phyloP scores from a whole-genome alignment of 2,888 invertebrate species.

The Netelia inedita region DNA sequence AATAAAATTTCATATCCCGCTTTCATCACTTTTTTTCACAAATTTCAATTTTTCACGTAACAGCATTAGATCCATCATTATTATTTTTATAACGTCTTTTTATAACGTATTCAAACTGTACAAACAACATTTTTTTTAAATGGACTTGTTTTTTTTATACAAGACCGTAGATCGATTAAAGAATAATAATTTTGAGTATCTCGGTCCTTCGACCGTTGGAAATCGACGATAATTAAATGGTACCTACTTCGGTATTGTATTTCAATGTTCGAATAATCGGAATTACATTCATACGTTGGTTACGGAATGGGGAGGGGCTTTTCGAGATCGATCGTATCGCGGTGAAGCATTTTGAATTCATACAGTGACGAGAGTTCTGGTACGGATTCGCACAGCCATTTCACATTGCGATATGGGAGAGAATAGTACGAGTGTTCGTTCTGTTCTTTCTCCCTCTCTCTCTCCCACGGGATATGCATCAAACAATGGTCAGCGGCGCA shows the following conservation, averaged over 20 bases:
- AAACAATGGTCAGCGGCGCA: slow-evolving; percentile 57
- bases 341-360: slow-evolving; percentile 10
- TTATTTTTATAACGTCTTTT: too few species aligned
- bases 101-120: too few species aligned
- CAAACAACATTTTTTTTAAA: too few species aligned
- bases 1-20: background rate
- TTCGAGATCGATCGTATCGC: slow-evolving; percentile 58
- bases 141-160: too few species aligned
- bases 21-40: background rate
- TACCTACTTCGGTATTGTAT: slow-evolving; percentile 39
- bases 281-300: slow-evolving; percentile 20
- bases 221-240: slow-evolving; percentile 25
- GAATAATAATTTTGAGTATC: too few species aligned
- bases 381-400: slow-evolving; percentile 15
- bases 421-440: background rate
- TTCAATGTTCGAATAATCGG: slow-evolving; percentile 42
- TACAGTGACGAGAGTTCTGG: slow-evolving; percentile 55
- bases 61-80: too few species aligned
- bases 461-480: slow-evolving; percentile 15
- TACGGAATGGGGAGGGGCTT: background rate
- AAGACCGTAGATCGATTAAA: too few species aligned
- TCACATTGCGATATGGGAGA: slow-evolving; percentile 5
- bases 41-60: background rate
- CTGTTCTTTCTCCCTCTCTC: slow-evolving; percentile 14
- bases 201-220: too few species aligned